Evolutionary conservation across 1,140 invertebrate genomes (phyloP), one percentile per base, ranked within the genome.

Genomic region (Gonatopus flavifemur): DNA sequence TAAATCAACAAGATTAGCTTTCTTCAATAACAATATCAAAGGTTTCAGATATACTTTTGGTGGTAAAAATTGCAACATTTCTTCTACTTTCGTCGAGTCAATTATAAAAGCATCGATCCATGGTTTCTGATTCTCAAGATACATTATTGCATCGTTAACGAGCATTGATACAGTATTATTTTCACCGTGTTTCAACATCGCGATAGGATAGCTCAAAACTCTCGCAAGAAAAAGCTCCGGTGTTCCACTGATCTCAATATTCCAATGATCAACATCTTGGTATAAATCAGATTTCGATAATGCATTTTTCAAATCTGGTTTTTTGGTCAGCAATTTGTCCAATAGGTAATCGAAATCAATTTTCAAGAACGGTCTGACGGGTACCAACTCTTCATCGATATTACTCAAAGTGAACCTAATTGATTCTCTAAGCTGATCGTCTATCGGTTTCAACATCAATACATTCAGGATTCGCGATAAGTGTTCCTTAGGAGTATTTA

Each of bases 261-360:
- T 54, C 53, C 53, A 56, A 9, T 56, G 22, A 7, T 10, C 4
- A 5, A 56, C 36, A 8, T 52, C 18, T 15, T 5, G 12, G 18
- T 56, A 56, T 9, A 21, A 16, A 1, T 16, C 7, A 1, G 50
- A 37, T 1, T 41, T 9, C 8, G 41, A 24, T 8, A 56, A 32
- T 3, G 24, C 13, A 1, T 35, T n/a, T 9, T 33, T 22, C 8
- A 47, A 9, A 2, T 31, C 28, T 10, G 24, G 13, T 13, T 35
- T 28, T 10, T 15, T 32, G 2, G 30, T 20, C 39, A 56, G 4
- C n/a, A 54, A 1, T 10, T 56, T 32, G 6, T 30, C 31, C 3
- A 33, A 15, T 12, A 56, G 2, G 6, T 56, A 56, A 15, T 47
- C 33, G 9, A 56, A 56, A 18, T 56, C 53, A 1, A n/a, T 18